Conservation (phyloP, 2,797 vertebrate genomes). For the Carapus acus region DNA sequence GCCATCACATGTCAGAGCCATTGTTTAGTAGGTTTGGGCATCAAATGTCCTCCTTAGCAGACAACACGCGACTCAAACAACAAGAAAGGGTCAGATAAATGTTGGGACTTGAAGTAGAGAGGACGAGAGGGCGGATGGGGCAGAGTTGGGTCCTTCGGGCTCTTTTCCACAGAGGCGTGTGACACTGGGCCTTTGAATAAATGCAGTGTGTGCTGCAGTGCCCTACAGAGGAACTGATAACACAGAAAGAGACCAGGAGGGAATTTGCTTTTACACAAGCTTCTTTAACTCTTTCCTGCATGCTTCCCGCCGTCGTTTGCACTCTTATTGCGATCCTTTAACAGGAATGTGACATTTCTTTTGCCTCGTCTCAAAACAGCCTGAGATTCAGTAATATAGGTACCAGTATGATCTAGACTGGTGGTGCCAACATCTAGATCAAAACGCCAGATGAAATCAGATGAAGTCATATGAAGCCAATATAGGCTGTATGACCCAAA, state of each 20-base stretch:
- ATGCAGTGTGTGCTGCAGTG: constrained; percentile 72
- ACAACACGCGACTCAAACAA: constrained; percentile 14
- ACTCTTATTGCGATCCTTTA: too few relatives aligned
- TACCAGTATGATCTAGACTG: too few relatives aligned
- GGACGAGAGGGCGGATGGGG: constrained; percentile 7
- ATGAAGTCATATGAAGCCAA: too few relatives aligned
- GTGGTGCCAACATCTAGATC: too few relatives aligned
- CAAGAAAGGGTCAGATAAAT: constrained; percentile 19
- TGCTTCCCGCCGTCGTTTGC: constrained; percentile 12
- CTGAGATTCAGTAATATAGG: too few relatives aligned
- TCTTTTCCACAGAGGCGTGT: constrained; percentile 73
- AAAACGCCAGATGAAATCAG: too few relatives aligned
- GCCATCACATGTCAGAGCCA: constrained; percentile 35
- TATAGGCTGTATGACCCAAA: too few relatives aligned
- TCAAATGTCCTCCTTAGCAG: constrained; percentile 14
- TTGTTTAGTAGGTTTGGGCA: constrained; percentile 10
- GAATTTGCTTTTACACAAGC: constrained; percentile 59
- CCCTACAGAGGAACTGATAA: constrained; percentile 74
- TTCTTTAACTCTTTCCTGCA: constrained; percentile 60
- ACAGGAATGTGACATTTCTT: too few relatives aligned
- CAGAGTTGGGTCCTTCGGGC: constrained; percentile 58
- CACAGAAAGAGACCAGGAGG: constrained; percentile 65
- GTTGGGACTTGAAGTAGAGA: constrained; percentile 26
- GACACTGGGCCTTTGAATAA: constrained; percentile 72
- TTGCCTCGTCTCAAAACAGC: too few relatives aligned